Evolutionary conservation across 2,888 invertebrate species (phyloP).

Genomic region (Erebia aethiops): DNA sequence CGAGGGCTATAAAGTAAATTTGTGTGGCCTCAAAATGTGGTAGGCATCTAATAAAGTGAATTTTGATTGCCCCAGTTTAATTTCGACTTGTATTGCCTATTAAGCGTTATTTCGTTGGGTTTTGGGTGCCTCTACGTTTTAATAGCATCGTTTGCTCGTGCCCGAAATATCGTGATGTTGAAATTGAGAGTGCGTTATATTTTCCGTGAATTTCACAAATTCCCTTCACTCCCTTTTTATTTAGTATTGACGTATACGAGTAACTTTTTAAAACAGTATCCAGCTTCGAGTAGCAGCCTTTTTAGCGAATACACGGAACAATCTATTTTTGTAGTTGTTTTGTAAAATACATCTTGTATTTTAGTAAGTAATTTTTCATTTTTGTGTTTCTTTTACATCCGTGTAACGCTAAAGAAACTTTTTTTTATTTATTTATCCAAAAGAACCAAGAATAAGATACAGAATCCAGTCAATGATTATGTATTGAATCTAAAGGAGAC

Average conservation of each 20-base stretch:
- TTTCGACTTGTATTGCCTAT: constrained; percentile 43
- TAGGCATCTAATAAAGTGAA: constrained; percentile 44
- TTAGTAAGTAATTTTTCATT: too few relatives aligned
- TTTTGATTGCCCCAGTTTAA: constrained; percentile 46
- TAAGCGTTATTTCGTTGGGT: constrained; percentile 39
- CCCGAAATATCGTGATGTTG: constrained; percentile 32
- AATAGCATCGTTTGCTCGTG: constrained; percentile 30
- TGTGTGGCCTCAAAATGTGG: constrained; percentile 44
- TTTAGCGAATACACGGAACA: too few relatives aligned
- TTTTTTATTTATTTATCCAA: too few relatives aligned
- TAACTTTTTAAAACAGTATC: too few relatives aligned
- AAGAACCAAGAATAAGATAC: too few relatives aligned
- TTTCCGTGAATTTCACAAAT: constrained; percentile 10
- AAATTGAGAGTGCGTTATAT: constrained; percentile 5
- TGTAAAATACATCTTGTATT: too few relatives aligned
- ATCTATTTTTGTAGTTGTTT: too few relatives aligned
- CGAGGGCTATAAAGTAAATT: constrained; percentile 50
- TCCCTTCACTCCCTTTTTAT: not conserved
- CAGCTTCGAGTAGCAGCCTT: too few relatives aligned
- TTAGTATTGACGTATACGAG: not conserved
- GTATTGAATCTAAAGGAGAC: too few relatives aligned
- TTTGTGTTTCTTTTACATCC: too few relatives aligned
- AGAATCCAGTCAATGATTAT: too few relatives aligned
- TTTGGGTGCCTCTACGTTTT: constrained; percentile 29
- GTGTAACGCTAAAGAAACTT: too few relatives aligned